Evolutionary conservation across 2,797 vertebrate genomes (phyloP).

Genomic region (Mormyrus hasselquistii): DNA sequence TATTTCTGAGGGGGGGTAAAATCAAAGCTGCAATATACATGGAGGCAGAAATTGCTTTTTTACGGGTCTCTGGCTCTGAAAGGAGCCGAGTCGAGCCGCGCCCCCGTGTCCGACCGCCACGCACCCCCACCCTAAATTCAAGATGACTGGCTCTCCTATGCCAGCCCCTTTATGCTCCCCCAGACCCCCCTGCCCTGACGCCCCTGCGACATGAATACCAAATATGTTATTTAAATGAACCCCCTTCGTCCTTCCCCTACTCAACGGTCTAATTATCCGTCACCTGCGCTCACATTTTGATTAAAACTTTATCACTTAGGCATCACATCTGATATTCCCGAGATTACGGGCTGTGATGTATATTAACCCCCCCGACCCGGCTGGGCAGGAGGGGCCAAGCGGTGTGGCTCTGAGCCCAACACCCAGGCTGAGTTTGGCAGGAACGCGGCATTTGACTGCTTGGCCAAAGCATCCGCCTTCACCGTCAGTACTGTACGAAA

Average conservation of each 20-base stretch:
- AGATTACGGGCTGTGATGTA: neutral
- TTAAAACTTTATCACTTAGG: conserved; percentile 14
- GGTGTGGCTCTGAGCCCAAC: neutral
- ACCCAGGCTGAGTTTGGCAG: neutral
- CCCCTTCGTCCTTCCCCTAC: neutral
- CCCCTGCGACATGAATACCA: conserved; percentile 1
- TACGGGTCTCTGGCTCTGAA: neutral
- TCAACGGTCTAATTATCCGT: neutral
- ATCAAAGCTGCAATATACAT: neutral
- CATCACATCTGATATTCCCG: neutral
- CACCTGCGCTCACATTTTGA: conserved; percentile 11
- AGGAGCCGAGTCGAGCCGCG: neutral
- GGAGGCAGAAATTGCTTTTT: neutral
- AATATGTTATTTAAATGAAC: neutral
- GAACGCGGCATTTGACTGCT: neutral
- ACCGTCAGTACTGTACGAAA: neutral
- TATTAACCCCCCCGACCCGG: conserved; percentile 1
- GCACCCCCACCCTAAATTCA: neutral
- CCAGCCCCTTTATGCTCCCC: neutral
- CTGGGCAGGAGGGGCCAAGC: neutral
- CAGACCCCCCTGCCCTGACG: neutral
- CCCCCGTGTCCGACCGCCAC: neutral
- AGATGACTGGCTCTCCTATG: neutral
- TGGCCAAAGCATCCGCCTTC: neutral
- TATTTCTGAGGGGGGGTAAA: neutral